Evolutionary conservation across 2,888 invertebrate species (phyloP).

Genomic region (Furcula furcula): DNA sequence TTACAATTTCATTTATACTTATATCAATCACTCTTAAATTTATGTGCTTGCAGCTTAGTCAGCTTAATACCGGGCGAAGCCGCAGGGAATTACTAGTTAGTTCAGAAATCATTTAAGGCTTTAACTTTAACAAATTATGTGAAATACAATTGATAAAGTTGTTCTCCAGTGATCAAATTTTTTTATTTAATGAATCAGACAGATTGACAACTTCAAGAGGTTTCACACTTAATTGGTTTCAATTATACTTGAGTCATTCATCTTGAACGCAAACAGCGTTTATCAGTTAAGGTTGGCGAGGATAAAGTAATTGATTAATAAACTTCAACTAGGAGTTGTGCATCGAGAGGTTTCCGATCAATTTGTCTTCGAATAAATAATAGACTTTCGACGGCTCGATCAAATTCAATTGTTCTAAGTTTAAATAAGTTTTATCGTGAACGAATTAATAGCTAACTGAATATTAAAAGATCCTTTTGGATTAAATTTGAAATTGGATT

Average conservation of each 20-base stretch:
- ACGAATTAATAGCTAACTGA: too few relatives aligned
- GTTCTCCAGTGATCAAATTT: too few relatives aligned
- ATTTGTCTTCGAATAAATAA: constrained; percentile 31
- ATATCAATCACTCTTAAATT: too few relatives aligned
- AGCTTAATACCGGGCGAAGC: too few relatives aligned
- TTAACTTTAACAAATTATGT: too few relatives aligned
- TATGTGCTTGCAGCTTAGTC: too few relatives aligned
- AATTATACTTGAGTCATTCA: constrained; percentile 61
- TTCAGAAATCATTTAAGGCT: too few relatives aligned
- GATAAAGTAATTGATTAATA: constrained; percentile 54
- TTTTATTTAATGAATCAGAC: constrained; percentile 44
- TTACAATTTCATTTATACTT: too few relatives aligned
- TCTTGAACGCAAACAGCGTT: constrained; percentile 44
- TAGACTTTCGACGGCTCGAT: constrained; percentile 14
- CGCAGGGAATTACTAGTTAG: too few relatives aligned
- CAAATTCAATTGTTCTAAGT: constrained; percentile 15
- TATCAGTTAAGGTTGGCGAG: constrained; percentile 43
- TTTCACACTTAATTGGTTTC: constrained; percentile 52
- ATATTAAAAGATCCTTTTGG: too few relatives aligned
- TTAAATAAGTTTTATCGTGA: constrained; percentile 18
- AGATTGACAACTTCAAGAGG: constrained; percentile 51
- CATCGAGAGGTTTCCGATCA: constrained; percentile 37
- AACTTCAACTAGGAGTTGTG: constrained; percentile 46
- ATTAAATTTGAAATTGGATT: too few relatives aligned
- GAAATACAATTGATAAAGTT: too few relatives aligned